Conservation (phyloP, 2,888 invertebrate genomes). For the Criorhina ranunculi region DNA sequence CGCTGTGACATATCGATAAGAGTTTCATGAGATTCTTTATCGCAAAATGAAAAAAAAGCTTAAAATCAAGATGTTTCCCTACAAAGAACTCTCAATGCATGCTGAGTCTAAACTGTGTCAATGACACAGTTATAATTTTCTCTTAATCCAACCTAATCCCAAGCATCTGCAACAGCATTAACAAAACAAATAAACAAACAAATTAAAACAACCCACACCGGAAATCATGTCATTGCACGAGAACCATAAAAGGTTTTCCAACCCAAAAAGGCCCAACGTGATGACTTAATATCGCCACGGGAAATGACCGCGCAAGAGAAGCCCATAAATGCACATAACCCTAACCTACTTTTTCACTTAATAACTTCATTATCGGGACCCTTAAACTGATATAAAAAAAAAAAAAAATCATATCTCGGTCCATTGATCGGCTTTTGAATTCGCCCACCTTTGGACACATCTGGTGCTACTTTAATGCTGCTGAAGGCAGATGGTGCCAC, state of each 20-base stretch:
- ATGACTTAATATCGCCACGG: slow-evolving; percentile 51
- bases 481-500: slow-evolving; percentile 17
- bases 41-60: too few species aligned
- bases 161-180: slow-evolving; percentile 10
- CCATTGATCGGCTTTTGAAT: slow-evolving; percentile 56
- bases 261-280: slow-evolving; percentile 15
- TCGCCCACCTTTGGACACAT: slow-evolving; percentile 68
- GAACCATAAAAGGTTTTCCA: slow-evolving; percentile 34
- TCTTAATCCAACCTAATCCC: not conserved
- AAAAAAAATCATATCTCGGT: slow-evolving; percentile 53
- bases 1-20: too few species aligned
- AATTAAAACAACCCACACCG: slow-evolving; percentile 49
- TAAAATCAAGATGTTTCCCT: too few species aligned
- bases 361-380: slow-evolving; percentile 71
- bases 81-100: too few species aligned
- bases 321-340: slow-evolving; percentile 43
- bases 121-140: not conserved
- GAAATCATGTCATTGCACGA: slow-evolving; percentile 29
- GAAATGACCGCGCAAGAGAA: slow-evolving; percentile 20
- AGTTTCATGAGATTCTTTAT: too few species aligned
- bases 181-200: slow-evolving; percentile 33
- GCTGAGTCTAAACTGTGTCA: too few species aligned
- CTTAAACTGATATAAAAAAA: slow-evolving; percentile 63
- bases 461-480: slow-evolving; percentile 49
- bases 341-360: slow-evolving; percentile 62